Evolutionary conservation across 2,888 invertebrate genomes (phyloP), one percentile per base, ranked within the genome.

Genomic region (Caenorhabditis imperialis): DNA sequence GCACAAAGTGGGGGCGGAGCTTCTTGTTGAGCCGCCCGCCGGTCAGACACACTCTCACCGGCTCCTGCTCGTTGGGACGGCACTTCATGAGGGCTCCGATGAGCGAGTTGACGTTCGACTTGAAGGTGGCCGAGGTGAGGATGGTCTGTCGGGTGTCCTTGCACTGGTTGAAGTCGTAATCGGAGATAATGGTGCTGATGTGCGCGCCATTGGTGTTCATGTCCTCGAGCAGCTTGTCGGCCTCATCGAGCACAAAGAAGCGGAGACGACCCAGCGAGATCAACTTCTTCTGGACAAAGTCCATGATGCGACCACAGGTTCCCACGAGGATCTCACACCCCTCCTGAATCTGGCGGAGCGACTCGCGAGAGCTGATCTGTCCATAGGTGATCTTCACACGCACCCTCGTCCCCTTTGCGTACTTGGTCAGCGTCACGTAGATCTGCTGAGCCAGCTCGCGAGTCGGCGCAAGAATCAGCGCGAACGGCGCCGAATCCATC

Each of bases 401-500:
- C 27, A 84, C 63, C 10, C 44, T 77, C 5, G 77, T 75, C 40
- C 60, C 60, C 0, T 14, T 3, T 0, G 69, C n/a, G 30, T 54
- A 65, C 14, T 33, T 55, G 6, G 25, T 22, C 12, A 80, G 58
- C 6, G 45, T 23, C 4, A 85, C 77, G 47, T 74, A 93, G 77
- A 96, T 96, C 86, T 98, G 98, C 14, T 93, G 91, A 0, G 93
- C 93, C 61, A 99, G 90, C 89, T 99, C 98, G 45, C 98, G 91
- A 0, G 97, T 97, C 0, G 98, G 98, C 0, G 94, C 92, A 0
- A 98, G 90, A 54, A 98, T 92, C 0, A 99, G 86, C 0, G 92
- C 51, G 20, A 58, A 33, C 18, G 65, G 61, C 3, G 50, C 42
- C 1, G n/a, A 12, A 0, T 12, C 14, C 14, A 37, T 2, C 0